phyloP scores from a whole-genome alignment of 1,140 invertebrate genomes.

The Anthonomus grandis region DNA sequence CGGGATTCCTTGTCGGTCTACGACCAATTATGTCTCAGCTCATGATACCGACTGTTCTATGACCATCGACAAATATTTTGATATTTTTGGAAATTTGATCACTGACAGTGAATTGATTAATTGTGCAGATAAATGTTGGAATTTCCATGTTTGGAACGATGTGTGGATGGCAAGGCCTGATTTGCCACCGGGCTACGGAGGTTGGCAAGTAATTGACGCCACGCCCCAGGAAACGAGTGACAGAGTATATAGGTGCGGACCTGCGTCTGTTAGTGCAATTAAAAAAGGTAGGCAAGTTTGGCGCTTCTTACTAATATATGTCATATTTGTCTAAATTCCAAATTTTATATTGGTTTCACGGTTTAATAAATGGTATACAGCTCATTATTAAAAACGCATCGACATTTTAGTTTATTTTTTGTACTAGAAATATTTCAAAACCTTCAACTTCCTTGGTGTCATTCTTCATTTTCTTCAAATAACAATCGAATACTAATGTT shows the following conservation, averaged over 20 bases:
- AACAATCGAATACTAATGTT: no score
- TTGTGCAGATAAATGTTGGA: conserved; percentile 65
- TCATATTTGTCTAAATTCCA: no score
- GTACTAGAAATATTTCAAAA: no score
- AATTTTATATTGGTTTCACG: no score
- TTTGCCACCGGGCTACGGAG: conserved; percentile 68
- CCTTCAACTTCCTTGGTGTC: no score
- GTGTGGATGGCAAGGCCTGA: conserved; percentile 78
- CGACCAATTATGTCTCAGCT: conserved; percentile 75
- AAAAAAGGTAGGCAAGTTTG: conserved; percentile 53
- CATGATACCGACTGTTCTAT: conserved; percentile 72
- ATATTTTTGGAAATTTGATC: conserved; percentile 61
- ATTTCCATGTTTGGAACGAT: conserved; percentile 85
- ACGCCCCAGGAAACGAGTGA: conserved; percentile 74
- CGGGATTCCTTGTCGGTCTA: conserved; percentile 66
- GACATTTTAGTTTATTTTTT: no score
- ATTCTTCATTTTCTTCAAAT: no score
- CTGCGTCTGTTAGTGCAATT: conserved; percentile 67
- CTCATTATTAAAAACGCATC: no score
- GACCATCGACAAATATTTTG: conserved; percentile 66
- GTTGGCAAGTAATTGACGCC: conserved; percentile 77
- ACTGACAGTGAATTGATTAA: conserved; percentile 54
- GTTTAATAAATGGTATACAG: no score
- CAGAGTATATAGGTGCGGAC: conserved; percentile 64
- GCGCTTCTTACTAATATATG: no score